Conservation (phyloP, 1,140 invertebrate genomes). For the Nasonia giraulti region DNA sequence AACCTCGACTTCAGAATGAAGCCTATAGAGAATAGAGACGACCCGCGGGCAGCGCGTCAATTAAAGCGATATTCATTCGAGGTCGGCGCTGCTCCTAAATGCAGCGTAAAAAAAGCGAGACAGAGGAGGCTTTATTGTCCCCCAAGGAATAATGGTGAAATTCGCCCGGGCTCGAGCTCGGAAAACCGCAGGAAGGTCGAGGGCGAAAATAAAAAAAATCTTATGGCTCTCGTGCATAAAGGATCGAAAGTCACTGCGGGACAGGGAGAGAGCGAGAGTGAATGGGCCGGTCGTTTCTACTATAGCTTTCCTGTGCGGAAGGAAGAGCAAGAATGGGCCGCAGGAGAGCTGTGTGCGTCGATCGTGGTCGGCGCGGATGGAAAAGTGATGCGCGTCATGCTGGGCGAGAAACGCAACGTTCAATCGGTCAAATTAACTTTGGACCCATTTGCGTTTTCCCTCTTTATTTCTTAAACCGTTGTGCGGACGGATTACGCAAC, state of each 20-base stretch:
- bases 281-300: slow-evolving; percentile 14
- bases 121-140: not conserved
- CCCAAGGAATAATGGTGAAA: slow-evolving; percentile 26
- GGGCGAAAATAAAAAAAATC: slow-evolving; percentile 30
- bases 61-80: slow-evolving; percentile 49
- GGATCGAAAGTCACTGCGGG: slow-evolving; percentile 40
- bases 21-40: not conserved
- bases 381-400: slow-evolving; percentile 7
- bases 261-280: not conserved
- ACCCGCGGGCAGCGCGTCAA: slow-evolving; percentile 29
- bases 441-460: not conserved
- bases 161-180: not conserved
- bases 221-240: not conserved
- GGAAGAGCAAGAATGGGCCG: slow-evolving; percentile 27
- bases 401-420: slow-evolving; percentile 3
- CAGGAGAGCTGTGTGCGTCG: not conserved
- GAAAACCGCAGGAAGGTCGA: slow-evolving; percentile 39
- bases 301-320: slow-evolving; percentile 36
- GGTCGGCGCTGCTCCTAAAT: not conserved
- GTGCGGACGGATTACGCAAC: too few relatives aligned
- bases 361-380: not conserved
- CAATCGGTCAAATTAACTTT: slow-evolving; percentile 36
- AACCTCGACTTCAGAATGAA: not conserved
- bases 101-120: slow-evolving; percentile 36
- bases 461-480: not conserved